Conservation (phyloP, 2,113 vertebrate genomes). For the Rhipidura dahli region DNA sequence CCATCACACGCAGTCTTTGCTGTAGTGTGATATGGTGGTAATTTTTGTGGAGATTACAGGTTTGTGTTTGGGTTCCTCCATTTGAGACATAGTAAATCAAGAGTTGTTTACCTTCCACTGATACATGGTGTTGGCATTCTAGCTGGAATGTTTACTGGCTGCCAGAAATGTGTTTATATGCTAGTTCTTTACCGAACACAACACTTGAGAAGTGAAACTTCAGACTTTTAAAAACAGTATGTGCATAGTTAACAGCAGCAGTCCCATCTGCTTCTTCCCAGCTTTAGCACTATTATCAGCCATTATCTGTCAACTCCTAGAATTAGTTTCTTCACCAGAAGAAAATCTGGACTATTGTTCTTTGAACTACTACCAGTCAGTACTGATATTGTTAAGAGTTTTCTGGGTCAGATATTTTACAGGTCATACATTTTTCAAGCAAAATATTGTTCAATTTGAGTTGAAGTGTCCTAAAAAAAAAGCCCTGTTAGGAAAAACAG, state of each 20-base stretch:
- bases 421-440: neutral
- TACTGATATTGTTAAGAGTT: neutral
- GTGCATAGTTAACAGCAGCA: neutral
- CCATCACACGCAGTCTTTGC: neutral
- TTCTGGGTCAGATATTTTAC: neutral
- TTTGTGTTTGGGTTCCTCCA: neutral
- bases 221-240: neutral
- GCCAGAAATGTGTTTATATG: neutral
- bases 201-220: neutral
- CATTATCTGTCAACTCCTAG: neutral
- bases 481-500: neutral
- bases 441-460: neutral
- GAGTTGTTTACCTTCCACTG: neutral
- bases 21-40: neutral
- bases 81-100: neutral
- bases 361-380: neutral
- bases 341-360: neutral
- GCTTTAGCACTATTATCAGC: neutral
- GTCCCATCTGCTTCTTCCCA: neutral
- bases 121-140: neutral
- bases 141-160: neutral
- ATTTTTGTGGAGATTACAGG: neutral
- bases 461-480: neutral
- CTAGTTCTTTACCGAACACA: neutral
- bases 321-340: neutral